Conservation (phyloP, 2,797 vertebrate genomes). For the Hippoglossus hippoglossus region DNA sequence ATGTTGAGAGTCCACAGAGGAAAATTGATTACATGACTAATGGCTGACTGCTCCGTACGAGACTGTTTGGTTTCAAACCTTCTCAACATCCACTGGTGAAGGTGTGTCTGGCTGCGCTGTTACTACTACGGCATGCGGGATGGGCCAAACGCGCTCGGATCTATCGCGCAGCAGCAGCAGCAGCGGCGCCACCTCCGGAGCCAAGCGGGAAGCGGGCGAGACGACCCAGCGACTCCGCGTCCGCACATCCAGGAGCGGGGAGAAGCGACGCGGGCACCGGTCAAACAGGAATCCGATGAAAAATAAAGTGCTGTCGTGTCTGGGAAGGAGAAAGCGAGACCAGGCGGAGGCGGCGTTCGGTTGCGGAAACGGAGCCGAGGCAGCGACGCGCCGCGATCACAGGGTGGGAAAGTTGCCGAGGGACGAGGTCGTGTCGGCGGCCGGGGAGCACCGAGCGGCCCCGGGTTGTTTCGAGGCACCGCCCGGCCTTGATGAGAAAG, state of each 20-base stretch:
- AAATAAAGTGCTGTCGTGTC: constrained; percentile 75
- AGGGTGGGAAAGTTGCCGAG: constrained; percentile 70
- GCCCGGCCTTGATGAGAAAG: constrained; percentile 30
- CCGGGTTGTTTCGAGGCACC: constrained; percentile 25
- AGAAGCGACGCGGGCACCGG: constrained; percentile 49
- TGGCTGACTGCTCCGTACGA: constrained; percentile 4
- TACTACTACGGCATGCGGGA: constrained; percentile 79
- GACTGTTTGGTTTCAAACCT: constrained; percentile 5
- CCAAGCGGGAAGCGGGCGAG: constrained; percentile 62
- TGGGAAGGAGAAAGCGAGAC: constrained; percentile 73
- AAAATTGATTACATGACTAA: constrained; percentile 54
- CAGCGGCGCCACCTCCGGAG: constrained; percentile 38
- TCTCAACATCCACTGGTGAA: constrained; percentile 44
- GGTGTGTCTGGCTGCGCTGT: constrained; percentile 65
- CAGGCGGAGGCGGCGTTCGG: constrained; percentile 36
- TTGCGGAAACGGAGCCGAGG: constrained; percentile 39
- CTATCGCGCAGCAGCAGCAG: constrained; percentile 40
- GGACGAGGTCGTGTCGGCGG: constrained; percentile 61
- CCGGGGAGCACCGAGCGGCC: constrained; percentile 29
- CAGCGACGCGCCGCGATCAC: constrained; percentile 54
- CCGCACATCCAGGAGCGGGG: constrained; percentile 32
- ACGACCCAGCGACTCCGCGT: constrained; percentile 42
- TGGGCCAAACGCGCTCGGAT: constrained; percentile 82
- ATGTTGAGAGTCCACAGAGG: constrained; percentile 10
- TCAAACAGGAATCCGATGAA: constrained; percentile 74